phyloP scores from a whole-genome alignment of 2,888 invertebrate genomes.

The Horisme vitalbata region DNA sequence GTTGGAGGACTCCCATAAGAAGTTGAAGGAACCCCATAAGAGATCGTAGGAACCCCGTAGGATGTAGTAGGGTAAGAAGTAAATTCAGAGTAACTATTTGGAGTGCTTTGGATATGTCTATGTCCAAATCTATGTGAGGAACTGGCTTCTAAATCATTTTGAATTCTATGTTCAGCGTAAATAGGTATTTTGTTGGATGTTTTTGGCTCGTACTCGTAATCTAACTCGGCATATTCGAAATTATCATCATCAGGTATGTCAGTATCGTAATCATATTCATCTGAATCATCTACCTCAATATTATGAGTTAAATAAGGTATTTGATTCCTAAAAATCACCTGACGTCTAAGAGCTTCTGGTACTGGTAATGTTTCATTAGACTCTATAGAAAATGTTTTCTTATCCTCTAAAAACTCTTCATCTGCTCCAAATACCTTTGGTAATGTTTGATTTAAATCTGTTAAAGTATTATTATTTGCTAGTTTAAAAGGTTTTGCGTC shows the following conservation, averaged over 20 bases:
- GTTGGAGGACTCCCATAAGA: constrained; percentile 23
- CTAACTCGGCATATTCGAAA: constrained; percentile 45
- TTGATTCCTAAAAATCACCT: constrained; percentile 21
- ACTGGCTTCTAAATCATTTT: constrained; percentile 27
- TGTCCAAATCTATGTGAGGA: constrained; percentile 26
- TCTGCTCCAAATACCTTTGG: no score
- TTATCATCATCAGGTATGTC: constrained; percentile 36
- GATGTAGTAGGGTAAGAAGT: constrained; percentile 4
- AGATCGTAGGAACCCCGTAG: not conserved
- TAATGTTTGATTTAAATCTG: no score
- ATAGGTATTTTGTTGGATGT: constrained; percentile 29
- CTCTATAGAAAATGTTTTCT: constrained; percentile 20
- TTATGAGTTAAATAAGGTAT: constrained; percentile 16
- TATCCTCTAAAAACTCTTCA: no score
- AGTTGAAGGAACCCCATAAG: constrained; percentile 5
- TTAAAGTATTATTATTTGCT: constrained; percentile 36
- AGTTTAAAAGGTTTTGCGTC: constrained; percentile 56
- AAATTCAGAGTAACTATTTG: constrained; percentile 20
- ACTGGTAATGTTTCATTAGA: constrained; percentile 41
- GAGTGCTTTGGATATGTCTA: constrained; percentile 12
- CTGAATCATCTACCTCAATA: constrained; percentile 28
- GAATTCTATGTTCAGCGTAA: constrained; percentile 16
- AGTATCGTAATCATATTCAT: constrained; percentile 35
- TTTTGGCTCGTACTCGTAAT: constrained; percentile 42
- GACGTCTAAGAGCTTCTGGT: constrained; percentile 47